Evolutionary conservation across 2,113 vertebrate genomes (phyloP).

Genomic region (Anguilla rostrata): DNA sequence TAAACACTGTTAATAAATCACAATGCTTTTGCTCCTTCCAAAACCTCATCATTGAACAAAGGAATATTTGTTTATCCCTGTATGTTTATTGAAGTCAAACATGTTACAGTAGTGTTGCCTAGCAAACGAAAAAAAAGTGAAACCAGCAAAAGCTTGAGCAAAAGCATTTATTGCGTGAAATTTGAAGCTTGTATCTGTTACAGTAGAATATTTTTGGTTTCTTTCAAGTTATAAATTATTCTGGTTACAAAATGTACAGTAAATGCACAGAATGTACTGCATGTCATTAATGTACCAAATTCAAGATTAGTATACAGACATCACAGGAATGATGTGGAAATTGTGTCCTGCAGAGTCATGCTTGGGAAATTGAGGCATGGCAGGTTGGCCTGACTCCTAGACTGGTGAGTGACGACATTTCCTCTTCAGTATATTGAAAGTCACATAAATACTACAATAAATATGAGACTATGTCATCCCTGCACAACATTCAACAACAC

Average conservation of each 20-base stretch:
- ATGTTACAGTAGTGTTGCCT: no score
- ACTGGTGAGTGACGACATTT: neutral
- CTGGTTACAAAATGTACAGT: constrained; percentile 67
- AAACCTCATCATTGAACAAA: constrained; percentile 44
- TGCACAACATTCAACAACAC: neutral
- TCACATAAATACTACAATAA: neutral
- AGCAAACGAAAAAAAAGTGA: constrained; percentile 30
- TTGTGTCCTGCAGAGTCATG: neutral
- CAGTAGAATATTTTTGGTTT: constrained; percentile 56
- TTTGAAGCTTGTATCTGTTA: constrained; percentile 47
- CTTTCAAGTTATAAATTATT: constrained; percentile 58
- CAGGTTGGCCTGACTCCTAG: neutral
- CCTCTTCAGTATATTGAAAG: neutral
- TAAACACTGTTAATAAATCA: no score
- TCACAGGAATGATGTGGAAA: constrained; percentile 12
- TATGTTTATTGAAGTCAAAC: no score
- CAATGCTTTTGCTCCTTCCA: constrained; percentile 50
- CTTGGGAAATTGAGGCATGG: neutral
- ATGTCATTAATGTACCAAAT: constrained; percentile 36
- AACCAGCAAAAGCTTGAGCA: constrained; percentile 40
- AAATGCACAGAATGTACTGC: constrained; percentile 34
- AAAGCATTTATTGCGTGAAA: constrained; percentile 39
- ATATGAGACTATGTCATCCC: no score
- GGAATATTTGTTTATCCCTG: constrained; percentile 35
- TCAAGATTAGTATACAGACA: constrained; percentile 15